These are phyloP conservation scores for Syngnathus acus DNA, from an alignment of 2,797 vertebrate species.

Conservation along the genomic window DNA sequence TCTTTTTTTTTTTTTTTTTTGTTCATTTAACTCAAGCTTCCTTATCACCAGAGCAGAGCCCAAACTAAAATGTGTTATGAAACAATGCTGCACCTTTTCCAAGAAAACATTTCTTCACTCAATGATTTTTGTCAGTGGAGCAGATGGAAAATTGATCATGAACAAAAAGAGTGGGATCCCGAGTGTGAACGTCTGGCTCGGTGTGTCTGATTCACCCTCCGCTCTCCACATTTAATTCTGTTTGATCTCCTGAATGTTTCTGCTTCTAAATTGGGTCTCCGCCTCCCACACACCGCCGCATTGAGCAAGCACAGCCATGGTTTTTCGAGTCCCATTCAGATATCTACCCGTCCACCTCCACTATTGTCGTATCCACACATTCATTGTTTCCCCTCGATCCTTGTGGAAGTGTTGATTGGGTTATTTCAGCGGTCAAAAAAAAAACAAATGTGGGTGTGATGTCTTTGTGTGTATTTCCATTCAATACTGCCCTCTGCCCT, in stretches of 20 bases:
- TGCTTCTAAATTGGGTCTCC: slow-evolving; percentile 64
- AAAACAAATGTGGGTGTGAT: background rate
- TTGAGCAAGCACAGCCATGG: slow-evolving; percentile 40
- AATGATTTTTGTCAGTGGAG: slow-evolving; percentile 54
- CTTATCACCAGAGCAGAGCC: slow-evolving; percentile 4
- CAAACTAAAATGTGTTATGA: background rate
- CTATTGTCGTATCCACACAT: slow-evolving; percentile 51
- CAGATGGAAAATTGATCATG: slow-evolving; percentile 66
- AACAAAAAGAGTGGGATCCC: slow-evolving; percentile 62
- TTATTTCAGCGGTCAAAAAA: background rate
- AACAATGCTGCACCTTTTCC: background rate
- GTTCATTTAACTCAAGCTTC: slow-evolving; percentile 1
- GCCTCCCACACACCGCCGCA: slow-evolving; percentile 57
- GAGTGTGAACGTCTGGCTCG: slow-evolving; percentile 61
- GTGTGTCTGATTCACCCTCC: slow-evolving; percentile 66
- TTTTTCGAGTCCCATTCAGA: slow-evolving; percentile 61
- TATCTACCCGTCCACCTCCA: slow-evolving; percentile 50
- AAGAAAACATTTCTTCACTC: slow-evolving; percentile 41
- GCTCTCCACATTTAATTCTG: slow-evolving; percentile 57
- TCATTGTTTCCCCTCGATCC: slow-evolving; percentile 21
- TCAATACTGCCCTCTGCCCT: slow-evolving; percentile 20
- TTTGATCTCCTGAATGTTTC: slow-evolving; percentile 57
- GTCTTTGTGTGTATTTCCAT: background rate
- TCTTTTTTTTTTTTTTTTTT: background rate
- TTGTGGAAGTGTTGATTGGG: background rate